A percentile compares a stretch with the other conserved stretches of the same genome.
These are phyloP conservation scores for Pollimyrus isidori DNA, from an alignment of 2,113 vertebrate species.

Conservation along the genomic window DNA sequence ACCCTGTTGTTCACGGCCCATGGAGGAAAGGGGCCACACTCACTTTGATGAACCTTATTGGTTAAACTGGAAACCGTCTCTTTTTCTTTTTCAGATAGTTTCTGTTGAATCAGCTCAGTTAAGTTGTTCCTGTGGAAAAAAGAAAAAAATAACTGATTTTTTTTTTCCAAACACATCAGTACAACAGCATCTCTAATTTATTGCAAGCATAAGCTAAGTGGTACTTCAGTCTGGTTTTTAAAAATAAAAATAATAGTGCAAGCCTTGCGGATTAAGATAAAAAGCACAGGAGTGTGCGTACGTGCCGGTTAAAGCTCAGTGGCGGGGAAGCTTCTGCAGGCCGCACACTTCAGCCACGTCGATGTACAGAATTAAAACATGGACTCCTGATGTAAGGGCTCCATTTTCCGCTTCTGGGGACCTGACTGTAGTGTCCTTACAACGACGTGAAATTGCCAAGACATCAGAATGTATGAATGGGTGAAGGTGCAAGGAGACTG, in stretches of 20 bases:
- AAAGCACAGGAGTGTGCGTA: background rate
- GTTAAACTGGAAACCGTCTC: background rate
- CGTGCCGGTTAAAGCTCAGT: background rate
- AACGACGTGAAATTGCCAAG: background rate
- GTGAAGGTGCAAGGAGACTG: background rate
- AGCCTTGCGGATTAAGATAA: constrained; percentile 12
- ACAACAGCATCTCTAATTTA: background rate
- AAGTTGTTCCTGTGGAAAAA: background rate
- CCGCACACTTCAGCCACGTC: background rate
- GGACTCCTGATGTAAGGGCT: background rate
- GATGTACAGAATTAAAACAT: background rate
- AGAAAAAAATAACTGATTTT: background rate
- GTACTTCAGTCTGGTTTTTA: background rate
- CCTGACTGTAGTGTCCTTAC: background rate
- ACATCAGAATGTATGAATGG: background rate
- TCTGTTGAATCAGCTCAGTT: background rate
- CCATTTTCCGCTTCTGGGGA: background rate
- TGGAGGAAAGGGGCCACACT: background rate
- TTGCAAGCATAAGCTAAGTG: background rate
- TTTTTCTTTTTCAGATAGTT: background rate
- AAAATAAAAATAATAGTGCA: background rate
- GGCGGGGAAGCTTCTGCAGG: background rate
- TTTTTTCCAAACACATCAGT: background rate
- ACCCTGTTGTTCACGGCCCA: background rate
- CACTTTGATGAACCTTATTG: background rate